Conservation (phyloP, 2,888 invertebrate species). For the Tolmerus cingulatus region DNA sequence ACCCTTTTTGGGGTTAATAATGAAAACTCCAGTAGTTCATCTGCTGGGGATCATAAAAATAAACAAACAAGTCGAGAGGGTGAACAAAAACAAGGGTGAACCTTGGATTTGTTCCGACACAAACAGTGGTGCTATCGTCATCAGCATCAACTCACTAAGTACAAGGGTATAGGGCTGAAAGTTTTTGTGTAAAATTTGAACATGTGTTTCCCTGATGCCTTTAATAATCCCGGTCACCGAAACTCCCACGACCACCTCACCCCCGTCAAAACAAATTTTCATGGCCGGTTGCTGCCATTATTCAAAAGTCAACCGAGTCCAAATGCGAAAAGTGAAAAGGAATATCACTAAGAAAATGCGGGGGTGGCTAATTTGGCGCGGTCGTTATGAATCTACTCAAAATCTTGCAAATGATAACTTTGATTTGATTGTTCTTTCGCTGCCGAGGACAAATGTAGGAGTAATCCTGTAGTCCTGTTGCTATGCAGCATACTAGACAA, state of each 20-base stretch:
- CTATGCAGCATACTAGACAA: neutral
- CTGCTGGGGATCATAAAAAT: constrained; percentile 13
- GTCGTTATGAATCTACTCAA: neutral
- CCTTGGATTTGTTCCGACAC: constrained; percentile 5
- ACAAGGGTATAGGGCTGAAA: constrained; percentile 2
- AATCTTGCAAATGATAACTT: neutral
- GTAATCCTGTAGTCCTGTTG: neutral
- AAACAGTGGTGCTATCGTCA: constrained; percentile 4
- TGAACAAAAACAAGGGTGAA: constrained; percentile 1
- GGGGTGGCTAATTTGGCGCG: neutral
- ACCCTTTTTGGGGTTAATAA: constrained; percentile 16
- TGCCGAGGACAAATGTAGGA: neutral
- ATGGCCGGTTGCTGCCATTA: neutral
- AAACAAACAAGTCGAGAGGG: constrained; percentile 16
- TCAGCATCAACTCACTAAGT: neutral
- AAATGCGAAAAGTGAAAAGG: neutral
- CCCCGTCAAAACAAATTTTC: neutral
- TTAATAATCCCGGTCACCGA: neutral
- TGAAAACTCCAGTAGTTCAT: constrained; percentile 28
- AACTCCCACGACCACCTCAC: neutral
- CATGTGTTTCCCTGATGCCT: constrained; percentile 39
- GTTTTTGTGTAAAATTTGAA: constrained; percentile 43
- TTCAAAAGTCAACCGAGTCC: neutral
- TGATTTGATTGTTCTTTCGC: neutral
- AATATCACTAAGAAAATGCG: neutral